phyloP scores from a whole-genome alignment of 2,113 vertebrate genomes.

The Lampris megalopsis region DNA sequence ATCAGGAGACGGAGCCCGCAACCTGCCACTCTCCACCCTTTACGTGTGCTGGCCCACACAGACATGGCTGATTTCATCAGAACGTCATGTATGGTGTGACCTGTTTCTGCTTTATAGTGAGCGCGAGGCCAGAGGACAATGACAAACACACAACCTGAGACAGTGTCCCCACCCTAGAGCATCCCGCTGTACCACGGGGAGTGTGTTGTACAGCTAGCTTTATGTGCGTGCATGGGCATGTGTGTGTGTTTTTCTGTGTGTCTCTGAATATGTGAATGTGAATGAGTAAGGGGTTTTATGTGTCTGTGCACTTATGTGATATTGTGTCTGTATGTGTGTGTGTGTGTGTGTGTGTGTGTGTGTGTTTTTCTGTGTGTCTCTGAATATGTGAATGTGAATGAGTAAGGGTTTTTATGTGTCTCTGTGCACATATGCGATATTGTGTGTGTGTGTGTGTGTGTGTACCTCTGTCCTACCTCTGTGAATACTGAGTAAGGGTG shows the following conservation, averaged over 20 bases:
- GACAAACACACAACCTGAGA: conserved; percentile 55
- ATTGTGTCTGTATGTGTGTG: no score
- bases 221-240: background rate
- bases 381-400: background rate
- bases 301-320: background rate
- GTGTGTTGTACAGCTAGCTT: background rate
- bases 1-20: conserved; percentile 39
- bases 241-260: background rate
- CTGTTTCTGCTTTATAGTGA: conserved; percentile 50
- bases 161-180: conserved; percentile 30
- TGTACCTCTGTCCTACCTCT: background rate
- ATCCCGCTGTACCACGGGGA: conserved; percentile 38
- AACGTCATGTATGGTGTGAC: conserved; percentile 55
- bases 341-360: no score
- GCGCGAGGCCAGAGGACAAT: conserved; percentile 33
- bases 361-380: background rate
- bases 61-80: conserved; percentile 47
- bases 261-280: conserved; percentile 4
- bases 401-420: background rate
- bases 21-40: conserved; percentile 52
- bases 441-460: background rate
- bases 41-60: conserved; percentile 37
- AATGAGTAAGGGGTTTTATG: background rate
- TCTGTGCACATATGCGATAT: background rate
- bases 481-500: background rate